Base-by-base conservation (phyloP, 2,797 vertebrate genomes). In the Xenops minutus region DNA sequence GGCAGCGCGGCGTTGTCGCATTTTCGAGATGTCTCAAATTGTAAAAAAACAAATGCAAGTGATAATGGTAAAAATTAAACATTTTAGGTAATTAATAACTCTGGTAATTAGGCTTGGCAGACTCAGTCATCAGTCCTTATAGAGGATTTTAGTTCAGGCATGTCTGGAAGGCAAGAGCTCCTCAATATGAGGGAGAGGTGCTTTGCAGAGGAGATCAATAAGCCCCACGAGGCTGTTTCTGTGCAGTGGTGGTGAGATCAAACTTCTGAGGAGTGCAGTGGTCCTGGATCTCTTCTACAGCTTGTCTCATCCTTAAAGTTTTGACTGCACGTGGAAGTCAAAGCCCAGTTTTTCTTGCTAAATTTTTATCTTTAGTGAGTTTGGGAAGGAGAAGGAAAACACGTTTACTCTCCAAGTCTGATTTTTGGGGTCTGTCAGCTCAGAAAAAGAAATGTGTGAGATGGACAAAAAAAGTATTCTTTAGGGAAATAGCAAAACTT, bases 71-170 rank as follows among this genome's bases (percentile, higher is more conserved):
- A 93, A 88, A 95, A 79, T 86, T 74, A 95, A 95, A 85, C 80
- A 37, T 93, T 85, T 90, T 93, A 77, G 89, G 59, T 95, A 96
- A 96, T 95, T 93, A 95, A 81, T 94, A 96, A 92, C 85, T 79
- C 85, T 32, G 29, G 66, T 43, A 89, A 92, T 97, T 86, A 76
- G 71, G 26, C 49, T 79, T 84, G 76, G 64, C 76, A 76, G 63
- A 39, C 43, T 92, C 66, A 29, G 76, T 34, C 58, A 34, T 79
- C 69, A 52, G 67, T 46, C 55, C 34, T 88, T 85, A 46, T 7
- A 29, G 41, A 49, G 63, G 69, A 3, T 91, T 83, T 88, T 44
- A 81, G n/a, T 80, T 88, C 73, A 69, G 85, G 58, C 43, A 0
- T 75, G 39, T 78, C 82, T 86, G 72, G 74, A 76, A 85, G 64